These are phyloP conservation scores for Pitangus sulphuratus DNA, from an alignment of 2,797 vertebrate species.

Conservation along the genomic window DNA sequence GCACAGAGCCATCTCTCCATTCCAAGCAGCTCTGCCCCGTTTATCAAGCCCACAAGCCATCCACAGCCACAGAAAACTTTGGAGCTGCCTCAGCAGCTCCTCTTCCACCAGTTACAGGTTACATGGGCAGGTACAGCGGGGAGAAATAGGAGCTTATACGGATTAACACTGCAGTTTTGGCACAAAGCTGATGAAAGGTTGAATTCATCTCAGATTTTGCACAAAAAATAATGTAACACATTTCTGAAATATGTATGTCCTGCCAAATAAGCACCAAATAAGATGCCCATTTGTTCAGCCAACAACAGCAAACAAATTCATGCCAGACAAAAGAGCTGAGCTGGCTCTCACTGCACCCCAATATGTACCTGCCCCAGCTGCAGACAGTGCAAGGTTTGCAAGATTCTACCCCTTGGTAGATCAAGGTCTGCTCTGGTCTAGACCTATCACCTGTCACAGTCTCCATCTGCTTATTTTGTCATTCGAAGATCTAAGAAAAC, in stretches of 20 bases:
- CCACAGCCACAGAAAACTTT: not conserved
- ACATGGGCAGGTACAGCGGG: fast-evolving
- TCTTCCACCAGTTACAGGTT: not conserved
- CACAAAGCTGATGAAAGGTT: not conserved
- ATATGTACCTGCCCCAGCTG: not conserved
- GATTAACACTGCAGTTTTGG: not conserved
- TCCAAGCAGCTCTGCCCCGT: not conserved
- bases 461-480: not conserved
- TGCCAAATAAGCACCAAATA: not conserved
- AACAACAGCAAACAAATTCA: not conserved
- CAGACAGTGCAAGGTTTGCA: not conserved
- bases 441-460: not conserved
- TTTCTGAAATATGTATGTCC: not conserved
- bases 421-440: not conserved
- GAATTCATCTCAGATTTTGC: not conserved
- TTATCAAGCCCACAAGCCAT: not conserved
- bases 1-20: not conserved
- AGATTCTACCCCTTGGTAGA: not conserved
- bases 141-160: not conserved
- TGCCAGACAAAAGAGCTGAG: not conserved
- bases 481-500: not conserved
- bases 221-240: not conserved
- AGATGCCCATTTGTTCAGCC: not conserved
- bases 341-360: not conserved
- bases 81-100: not conserved